These are phyloP conservation scores for Onychomys leucogaster DNA, from an alignment of 2,797 vertebrate species.

Conservation along the genomic window DNA sequence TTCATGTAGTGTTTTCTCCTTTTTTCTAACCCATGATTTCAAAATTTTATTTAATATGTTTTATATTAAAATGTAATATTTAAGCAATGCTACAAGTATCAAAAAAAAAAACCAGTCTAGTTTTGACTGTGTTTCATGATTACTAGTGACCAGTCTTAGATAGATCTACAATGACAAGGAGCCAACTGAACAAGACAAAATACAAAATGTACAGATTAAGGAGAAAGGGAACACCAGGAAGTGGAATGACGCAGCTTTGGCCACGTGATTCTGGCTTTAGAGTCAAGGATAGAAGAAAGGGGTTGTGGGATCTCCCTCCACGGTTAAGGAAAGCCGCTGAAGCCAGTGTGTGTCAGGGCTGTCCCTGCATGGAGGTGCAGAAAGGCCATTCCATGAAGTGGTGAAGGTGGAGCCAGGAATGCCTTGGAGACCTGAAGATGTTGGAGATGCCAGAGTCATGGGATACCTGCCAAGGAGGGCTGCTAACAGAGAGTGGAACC, in stretches of 20 bases:
- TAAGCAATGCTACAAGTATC: background rate
- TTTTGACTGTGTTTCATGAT: background rate
- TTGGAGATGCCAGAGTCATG: background rate
- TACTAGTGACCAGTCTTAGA: background rate
- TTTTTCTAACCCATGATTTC: constrained; percentile 38
- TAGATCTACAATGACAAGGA: background rate
- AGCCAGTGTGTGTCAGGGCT: background rate
- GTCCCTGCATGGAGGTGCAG: background rate
- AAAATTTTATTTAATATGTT: constrained; percentile 24
- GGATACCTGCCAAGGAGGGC: background rate
- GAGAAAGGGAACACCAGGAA: background rate
- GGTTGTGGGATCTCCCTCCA: background rate
- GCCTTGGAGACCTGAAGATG: background rate
- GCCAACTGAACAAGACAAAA: background rate
- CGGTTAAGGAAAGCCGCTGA: background rate
- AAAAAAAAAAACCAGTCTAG: background rate
- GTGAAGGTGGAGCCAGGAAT: background rate
- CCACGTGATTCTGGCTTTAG: background rate
- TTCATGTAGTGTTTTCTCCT: background rate
- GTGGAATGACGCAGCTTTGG: background rate
- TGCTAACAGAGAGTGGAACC: background rate
- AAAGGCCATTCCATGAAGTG: background rate
- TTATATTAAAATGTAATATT: constrained; percentile 27
- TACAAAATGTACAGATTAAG: background rate
- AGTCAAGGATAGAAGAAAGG: background rate